phyloP scores from a whole-genome alignment of 2,888 invertebrate species.

The Noctua janthe region DNA sequence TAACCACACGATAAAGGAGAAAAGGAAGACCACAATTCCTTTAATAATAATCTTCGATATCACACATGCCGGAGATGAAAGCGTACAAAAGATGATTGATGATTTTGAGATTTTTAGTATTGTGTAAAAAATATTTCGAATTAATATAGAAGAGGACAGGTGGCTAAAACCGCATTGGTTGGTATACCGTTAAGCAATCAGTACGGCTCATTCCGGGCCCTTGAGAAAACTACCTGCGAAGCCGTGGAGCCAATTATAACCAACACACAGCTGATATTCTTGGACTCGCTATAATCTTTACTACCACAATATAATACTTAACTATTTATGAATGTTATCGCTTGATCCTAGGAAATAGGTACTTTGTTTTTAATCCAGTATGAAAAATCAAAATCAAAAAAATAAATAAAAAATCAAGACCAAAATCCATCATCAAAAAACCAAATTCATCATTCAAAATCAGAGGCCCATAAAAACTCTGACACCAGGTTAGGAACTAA shows the following conservation, averaged over 20 bases:
- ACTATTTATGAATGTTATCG: slow-evolving; percentile 16
- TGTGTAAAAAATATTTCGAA: slow-evolving; percentile 24
- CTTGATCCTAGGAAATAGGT: slow-evolving; percentile 12
- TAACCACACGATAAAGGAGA: background rate
- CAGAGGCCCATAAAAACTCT: too few relatives aligned
- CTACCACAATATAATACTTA: slow-evolving; percentile 8
- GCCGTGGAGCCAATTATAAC: slow-evolving; percentile 17
- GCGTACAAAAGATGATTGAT: background rate
- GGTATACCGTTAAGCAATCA: slow-evolving; percentile 32
- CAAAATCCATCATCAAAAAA: too few relatives aligned
- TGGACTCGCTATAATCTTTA: slow-evolving; percentile 28
- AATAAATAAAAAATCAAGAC: too few relatives aligned
- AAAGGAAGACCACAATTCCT: background rate
- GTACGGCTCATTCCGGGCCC: slow-evolving; percentile 23
- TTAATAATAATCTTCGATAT: background rate
- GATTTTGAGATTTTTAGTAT: slow-evolving; percentile 2
- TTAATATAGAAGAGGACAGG: slow-evolving; percentile 19
- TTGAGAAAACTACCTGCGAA: slow-evolving; percentile 47
- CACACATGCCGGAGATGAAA: background rate
- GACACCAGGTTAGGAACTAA: too few relatives aligned
- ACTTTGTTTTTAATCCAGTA: background rate
- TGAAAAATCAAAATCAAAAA: too few relatives aligned
- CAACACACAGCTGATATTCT: slow-evolving; percentile 32
- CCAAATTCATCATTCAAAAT: too few relatives aligned
- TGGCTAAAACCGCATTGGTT: slow-evolving; percentile 25